These are phyloP conservation scores for Antennarius maculatus DNA, from an alignment of 2,797 vertebrate species.

Conservation along the genomic window DNA sequence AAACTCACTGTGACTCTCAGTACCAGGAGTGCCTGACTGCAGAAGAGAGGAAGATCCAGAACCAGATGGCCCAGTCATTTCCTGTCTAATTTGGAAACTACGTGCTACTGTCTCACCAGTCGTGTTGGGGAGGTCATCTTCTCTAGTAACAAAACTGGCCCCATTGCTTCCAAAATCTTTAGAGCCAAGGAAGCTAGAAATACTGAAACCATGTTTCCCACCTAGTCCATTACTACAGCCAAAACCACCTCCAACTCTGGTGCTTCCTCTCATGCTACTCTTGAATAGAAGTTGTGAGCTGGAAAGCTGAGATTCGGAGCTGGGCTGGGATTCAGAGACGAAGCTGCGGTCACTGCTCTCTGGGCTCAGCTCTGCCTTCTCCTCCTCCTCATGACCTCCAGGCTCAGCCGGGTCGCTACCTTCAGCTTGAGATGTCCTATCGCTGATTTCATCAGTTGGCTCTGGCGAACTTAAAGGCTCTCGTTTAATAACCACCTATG, in stretches of 20 bases:
- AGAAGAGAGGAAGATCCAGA: conserved; percentile 80
- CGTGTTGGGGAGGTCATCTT: conserved; percentile 92
- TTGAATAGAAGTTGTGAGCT: conserved; percentile 90
- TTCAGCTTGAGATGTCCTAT: conserved; percentile 92
- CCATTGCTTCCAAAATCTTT: conserved; percentile 81
- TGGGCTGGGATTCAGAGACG: conserved; percentile 89
- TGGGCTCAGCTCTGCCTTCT: conserved; percentile 95
- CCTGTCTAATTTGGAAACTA: conserved; percentile 86
- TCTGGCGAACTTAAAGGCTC: conserved; percentile 96
- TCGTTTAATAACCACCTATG: conserved; percentile 90
- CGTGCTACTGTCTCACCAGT: conserved; percentile 82
- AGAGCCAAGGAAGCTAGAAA: conserved; percentile 87
- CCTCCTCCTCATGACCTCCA: conserved; percentile 89
- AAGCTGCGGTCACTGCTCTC: conserved; percentile 96
- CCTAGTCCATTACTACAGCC: conserved; percentile 79
- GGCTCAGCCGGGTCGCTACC: conserved; percentile 90
- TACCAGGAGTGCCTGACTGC: conserved; percentile 56
- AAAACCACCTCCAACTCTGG: conserved; percentile 47
- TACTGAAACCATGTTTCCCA: conserved; percentile 88
- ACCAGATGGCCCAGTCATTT: conserved; percentile 74
- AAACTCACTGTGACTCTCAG: conserved; percentile 81
- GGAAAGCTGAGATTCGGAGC: conserved; percentile 84
- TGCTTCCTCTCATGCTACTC: conserved; percentile 65
- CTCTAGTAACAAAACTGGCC: conserved; percentile 61
- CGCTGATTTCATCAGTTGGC: conserved; percentile 90